Evolutionary conservation across 2,888 invertebrate species (phyloP), one percentile per base, ranked within the genome.

Genomic region (Apotomis capreana): DNA sequence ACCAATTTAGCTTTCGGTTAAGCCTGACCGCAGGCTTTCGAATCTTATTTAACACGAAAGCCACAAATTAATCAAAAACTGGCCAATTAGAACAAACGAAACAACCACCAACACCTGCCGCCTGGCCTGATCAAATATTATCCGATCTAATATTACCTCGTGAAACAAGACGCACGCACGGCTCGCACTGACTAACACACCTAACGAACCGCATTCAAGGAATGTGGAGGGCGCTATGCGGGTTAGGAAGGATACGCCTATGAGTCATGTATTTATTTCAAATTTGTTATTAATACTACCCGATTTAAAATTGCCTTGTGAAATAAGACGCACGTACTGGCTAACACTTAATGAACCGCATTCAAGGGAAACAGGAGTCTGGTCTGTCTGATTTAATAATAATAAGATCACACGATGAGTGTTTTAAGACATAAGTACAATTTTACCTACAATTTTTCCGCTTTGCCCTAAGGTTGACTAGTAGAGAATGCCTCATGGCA

Each of bases 191-290:
- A 83, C 85, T 84, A 87, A 84, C 84, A 81, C 78, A 82, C 76
- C 87, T 91, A 91, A 90, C 90, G 91, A 91, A 91, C 91, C 90
- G 81, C 88, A 86, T 87, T 88, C 86, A 86, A 75, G 83, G 78
- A 57, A 61, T 62, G 57, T 37, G 57, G 57, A n/a, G 67, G 46
- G 40, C 55, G 55, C 40, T 40, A 8, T 12, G 5, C 51, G 1
- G 61, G 36, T 55, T 71, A 71, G 36, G 5, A 5, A 4, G 67
- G 71, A 71, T 57, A 49, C 12, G 9, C 55, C 65, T 12, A 3
- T 12, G 13, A 40, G n/a, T 6, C 12, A 51, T 40, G 6, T 40
- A 9, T 49, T 49, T 9, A 44, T 44, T 44, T 6, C 3, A 44
- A 44, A 3, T 44, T 44, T 44, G 3, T 26, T 26, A 26, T 26